Base-by-base conservation (phyloP, 1,140 invertebrate species). In the Hydropsyche tenuis region DNA sequence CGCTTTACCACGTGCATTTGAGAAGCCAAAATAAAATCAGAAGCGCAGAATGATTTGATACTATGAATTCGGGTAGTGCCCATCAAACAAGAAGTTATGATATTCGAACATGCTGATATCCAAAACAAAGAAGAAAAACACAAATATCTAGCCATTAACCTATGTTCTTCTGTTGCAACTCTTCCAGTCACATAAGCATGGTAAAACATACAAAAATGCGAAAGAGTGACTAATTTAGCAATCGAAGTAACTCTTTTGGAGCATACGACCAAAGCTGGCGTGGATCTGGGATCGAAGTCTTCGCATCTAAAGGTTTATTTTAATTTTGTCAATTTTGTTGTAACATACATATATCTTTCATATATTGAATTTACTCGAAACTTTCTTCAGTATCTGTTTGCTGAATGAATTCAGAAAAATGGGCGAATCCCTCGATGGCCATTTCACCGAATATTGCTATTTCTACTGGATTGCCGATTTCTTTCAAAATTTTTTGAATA, bases 241-340 rank as follows among this genome's bases (percentile, higher is more conserved):
- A 75, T 42, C 25, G 72, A 73, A 12, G 71, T 77, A 20, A 71
- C 75, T 16, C 76, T 73, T 68, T 73, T 75, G 0, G 76, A 77
- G 30, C 73, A 75, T 18, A 46, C 27, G 30, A 75, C 65, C 7
- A 46, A 60, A 12, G 73, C 73, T 53, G 45, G n/a, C n/a, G n/a
- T n/a, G n/a, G n/a, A 68, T n/a, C 65, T 16, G 25, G 73, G 73
- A 63, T 77, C 76, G 37, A 77, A 73, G 23, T 77, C 76, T 66
- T 60, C 64, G 43, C 43, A 65, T 53, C 73, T 77, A 62, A 2
- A 60, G 25, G 23, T 37, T 37, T 3, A 4, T 37, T 37, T 37
- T 3, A 37, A 37, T 4, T 37, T n/a, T n/a, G n/a, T n/a, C n/a
- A n/a, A 37, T 9, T 37, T 37, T 37, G 3, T n/a, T n/a, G n/a